Base-by-base conservation (phyloP, 1,140 invertebrate species). In the Maconellicoccus hirsutus region DNA sequence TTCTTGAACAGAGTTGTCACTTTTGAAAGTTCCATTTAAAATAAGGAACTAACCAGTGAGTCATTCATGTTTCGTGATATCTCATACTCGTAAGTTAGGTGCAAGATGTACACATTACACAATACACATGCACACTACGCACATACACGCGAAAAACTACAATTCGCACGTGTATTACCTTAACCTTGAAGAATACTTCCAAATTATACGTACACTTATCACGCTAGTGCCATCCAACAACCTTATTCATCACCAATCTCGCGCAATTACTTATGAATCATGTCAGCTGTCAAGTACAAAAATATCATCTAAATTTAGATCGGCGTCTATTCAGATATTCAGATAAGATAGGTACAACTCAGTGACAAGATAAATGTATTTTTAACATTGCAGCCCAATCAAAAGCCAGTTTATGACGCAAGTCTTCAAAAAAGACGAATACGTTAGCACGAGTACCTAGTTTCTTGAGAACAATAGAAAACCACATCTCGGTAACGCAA, bases 221-320 rank as follows among this genome's bases (percentile, higher is more conserved):
- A 2, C 4, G 29, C 3, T 33, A 52, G 16, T 52, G 3, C 12
- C 42, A 52, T 52, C 42, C 42, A 33, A 33, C 29, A 33, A 3
- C 29, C 3, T 33, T 19, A 52, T 52, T 52, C 42, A 52, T 52
- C 42, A 52, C 2, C 42, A 3, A 52, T 52, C 42, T 52, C 4
- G 42, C 42, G n/a, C n/a, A 52, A 52, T 52, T 52, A 52, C 42
- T 52, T 19, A 52, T 52, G 42, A 52, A 52, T 52, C 42, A 52
- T 52, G 42, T 52, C 10, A 14, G n/a, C 42, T 52, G 42, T 52
- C 42, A 16, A 52, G 42, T 52, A 14, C 42, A 16, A 52, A 52
- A 52, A 52, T 52, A 52, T 19, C 12, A 52, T 52, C 10, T 52
- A 52, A 52, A 52, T 52, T 52, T 52, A 16, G 42, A 52, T 52